Conservation (phyloP, 2,888 invertebrate genomes). For the Trypoxylon attenuatum region DNA sequence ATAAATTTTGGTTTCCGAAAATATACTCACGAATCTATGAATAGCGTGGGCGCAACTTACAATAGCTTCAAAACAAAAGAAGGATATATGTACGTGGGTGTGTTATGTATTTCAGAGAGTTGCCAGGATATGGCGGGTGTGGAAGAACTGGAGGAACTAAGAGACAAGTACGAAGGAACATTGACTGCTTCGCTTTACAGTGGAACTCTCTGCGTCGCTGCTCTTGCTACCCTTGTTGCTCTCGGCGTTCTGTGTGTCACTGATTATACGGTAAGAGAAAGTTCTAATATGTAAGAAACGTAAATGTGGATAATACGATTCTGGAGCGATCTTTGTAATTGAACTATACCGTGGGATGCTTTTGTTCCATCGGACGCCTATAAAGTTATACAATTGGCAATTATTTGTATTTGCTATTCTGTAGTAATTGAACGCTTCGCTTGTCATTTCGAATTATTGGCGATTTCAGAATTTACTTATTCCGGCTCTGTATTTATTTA, state of each 20-base stretch:
- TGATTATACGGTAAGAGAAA: constrained; percentile 77
- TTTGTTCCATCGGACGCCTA: background rate
- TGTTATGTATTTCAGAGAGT: constrained; percentile 56
- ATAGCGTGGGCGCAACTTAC: too few relatives aligned
- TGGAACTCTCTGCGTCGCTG: constrained; percentile 82
- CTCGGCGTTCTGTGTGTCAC: constrained; percentile 79
- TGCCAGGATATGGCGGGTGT: constrained; percentile 53
- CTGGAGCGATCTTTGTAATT: background rate
- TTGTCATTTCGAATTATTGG: too few relatives aligned
- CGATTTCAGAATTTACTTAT: too few relatives aligned
- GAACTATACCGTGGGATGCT: background rate
- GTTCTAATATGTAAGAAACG: background rate
- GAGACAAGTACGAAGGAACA: constrained; percentile 70
- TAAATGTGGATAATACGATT: background rate
- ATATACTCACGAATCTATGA: too few relatives aligned
- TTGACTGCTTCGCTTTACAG: constrained; percentile 86
- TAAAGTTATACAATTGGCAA: background rate
- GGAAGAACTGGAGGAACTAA: constrained; percentile 67
- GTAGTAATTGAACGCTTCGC: too few relatives aligned
- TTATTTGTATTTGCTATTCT: background rate
- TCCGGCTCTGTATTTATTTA: too few relatives aligned
- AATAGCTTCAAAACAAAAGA: too few relatives aligned
- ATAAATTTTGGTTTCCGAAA: too few relatives aligned
- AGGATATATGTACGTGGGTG: too few relatives aligned
- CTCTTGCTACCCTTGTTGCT: constrained; percentile 79